Percentiles rank a stretch among this genome's conserved stretches.
Evolutionary conservation across 1,140 invertebrate genomes (phyloP).

Genomic region (Holcopasites calliopsidis): DNA sequence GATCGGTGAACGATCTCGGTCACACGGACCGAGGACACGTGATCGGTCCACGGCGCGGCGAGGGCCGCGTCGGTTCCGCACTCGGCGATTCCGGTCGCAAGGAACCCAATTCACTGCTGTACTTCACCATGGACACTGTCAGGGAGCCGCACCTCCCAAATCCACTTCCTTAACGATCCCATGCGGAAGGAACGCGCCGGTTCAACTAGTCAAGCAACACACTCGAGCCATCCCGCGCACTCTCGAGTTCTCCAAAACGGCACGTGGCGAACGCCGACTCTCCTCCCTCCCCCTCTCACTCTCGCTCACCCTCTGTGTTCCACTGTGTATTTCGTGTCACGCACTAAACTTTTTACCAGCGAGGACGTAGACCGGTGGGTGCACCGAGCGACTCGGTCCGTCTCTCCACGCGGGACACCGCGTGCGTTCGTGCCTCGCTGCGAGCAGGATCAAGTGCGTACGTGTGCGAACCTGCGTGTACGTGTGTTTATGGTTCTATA

Average conservation of each 20-base stretch:
- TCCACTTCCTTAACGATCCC: constrained; percentile 64
- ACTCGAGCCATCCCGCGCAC: constrained; percentile 45
- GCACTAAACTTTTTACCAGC: constrained; percentile 17
- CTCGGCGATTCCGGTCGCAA: constrained; percentile 17
- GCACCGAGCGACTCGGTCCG: constrained; percentile 21
- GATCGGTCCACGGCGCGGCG: constrained; percentile 27
- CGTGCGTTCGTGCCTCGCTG: constrained; percentile 2
- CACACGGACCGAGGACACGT: constrained; percentile 37
- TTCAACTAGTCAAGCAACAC: constrained; percentile 59
- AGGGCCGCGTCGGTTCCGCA: constrained; percentile 31
- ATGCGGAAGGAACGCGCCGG: constrained; percentile 45
- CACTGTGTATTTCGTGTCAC: constrained; percentile 13
- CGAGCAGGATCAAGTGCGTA: background rate
- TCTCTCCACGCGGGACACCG: constrained; percentile 36
- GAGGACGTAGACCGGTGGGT: background rate
- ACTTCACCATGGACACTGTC: constrained; percentile 53
- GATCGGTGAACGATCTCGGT: background rate
- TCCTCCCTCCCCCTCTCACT: constrained; percentile 8
- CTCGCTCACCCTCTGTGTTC: background rate
- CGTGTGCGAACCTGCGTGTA: background rate
- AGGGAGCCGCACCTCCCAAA: constrained; percentile 64
- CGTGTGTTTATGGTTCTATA: constrained; percentile 56
- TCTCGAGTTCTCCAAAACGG: constrained; percentile 28
- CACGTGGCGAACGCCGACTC: constrained; percentile 15
- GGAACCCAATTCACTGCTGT: constrained; percentile 23